phyloP scores from a whole-genome alignment of 1,140 invertebrate species.

The Drosophila melanica region DNA sequence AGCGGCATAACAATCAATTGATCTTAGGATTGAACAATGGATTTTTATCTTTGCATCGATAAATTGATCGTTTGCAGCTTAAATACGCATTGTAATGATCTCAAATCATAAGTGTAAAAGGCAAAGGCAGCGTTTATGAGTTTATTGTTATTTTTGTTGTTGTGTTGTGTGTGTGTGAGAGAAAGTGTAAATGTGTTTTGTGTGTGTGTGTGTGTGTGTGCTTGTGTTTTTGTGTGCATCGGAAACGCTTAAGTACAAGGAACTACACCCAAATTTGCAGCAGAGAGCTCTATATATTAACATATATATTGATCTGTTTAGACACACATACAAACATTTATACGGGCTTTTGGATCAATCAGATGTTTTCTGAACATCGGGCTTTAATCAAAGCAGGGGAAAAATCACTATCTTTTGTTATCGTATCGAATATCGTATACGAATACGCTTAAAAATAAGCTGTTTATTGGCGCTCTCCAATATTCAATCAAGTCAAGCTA shows the following conservation, averaged over 20 bases:
- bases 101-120: slow-evolving; percentile 61
- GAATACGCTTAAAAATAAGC: no score
- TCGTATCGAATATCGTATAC: no score
- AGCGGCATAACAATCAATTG: slow-evolving; percentile 1
- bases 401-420: no score
- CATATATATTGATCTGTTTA: no score
- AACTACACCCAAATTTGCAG: no score
- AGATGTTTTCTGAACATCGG: no score
- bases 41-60: not conserved
- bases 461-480: no score
- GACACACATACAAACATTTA: no score
- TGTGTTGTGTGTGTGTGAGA: slow-evolving; percentile 5
- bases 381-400: no score
- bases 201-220: slow-evolving; percentile 19
- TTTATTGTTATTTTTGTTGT: slow-evolving; percentile 15
- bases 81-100: not conserved
- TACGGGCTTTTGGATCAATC: no score
- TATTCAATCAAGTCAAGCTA: no score
- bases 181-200: not conserved
- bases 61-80: slow-evolving; percentile 5
- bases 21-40: not conserved
- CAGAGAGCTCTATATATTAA: no score
- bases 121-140: slow-evolving; percentile 66
- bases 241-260: not conserved
- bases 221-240: slow-evolving; percentile 12